Evolutionary conservation across 2,797 vertebrate genomes (phyloP).

Genomic region (Oreochromis grahami): DNA sequence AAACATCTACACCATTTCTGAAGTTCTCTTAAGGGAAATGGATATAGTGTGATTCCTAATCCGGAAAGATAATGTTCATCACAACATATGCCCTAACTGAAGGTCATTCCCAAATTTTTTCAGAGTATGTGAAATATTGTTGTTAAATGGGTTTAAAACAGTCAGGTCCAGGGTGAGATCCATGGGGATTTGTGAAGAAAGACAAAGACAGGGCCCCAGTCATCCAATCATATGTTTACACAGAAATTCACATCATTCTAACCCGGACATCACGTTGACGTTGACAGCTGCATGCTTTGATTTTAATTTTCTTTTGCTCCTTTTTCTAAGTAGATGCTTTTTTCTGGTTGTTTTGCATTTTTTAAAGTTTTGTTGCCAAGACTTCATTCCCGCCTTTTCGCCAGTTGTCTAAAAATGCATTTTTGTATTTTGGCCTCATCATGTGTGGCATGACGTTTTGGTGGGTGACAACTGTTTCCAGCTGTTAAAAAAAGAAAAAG

Average conservation of each 20-base stretch:
- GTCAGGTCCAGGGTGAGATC: conserved; percentile 58
- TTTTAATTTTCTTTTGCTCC: conserved; percentile 30
- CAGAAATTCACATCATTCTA: conserved; percentile 95
- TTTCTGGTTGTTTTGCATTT: conserved; percentile 37
- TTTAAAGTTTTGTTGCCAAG: conserved; percentile 53
- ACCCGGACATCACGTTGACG: conserved; percentile 80
- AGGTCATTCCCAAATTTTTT: conserved; percentile 73
- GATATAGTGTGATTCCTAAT: not conserved
- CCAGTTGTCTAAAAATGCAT: conserved; percentile 72
- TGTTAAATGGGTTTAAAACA: conserved; percentile 51
- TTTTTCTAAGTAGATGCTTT: conserved; percentile 41
- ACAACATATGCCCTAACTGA: not conserved
- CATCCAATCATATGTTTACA: conserved; percentile 93
- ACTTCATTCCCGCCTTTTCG: conserved; percentile 67
- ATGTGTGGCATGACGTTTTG: conserved; percentile 91
- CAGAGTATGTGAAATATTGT: conserved; percentile 48
- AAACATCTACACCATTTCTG: not conserved
- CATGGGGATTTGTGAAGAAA: conserved; percentile 74
- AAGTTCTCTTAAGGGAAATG: not conserved
- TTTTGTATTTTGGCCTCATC: conserved; percentile 85
- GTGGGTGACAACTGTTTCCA: conserved; percentile 76
- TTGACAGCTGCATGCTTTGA: conserved; percentile 83
- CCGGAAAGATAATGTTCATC: not conserved
- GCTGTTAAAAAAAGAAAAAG: not conserved
- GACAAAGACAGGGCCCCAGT: conserved; percentile 83